Base-by-base conservation (phyloP, 2,888 invertebrate species). In the Chrysotoxum bicinctum region DNA sequence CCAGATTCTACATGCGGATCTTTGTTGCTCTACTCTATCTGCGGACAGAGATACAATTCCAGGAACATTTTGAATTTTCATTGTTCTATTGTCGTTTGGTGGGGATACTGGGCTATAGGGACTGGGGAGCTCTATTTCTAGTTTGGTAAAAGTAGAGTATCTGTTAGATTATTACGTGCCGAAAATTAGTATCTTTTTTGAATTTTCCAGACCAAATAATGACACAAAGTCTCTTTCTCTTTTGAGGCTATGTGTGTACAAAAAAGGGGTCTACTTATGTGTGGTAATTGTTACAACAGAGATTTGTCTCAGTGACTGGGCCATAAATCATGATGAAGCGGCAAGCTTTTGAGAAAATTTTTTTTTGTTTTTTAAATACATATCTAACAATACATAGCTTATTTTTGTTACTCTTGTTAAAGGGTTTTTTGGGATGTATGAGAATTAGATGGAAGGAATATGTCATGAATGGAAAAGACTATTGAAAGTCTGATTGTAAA, bases 241-340 rank as follows among this genome's bases (percentile, higher is more conserved):
- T 21, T 19, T 16, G 12, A 43, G 45, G 23, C 45, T 35, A 79
- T 6, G 30, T 10, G 12, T 35, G 43, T 6, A 37, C 19, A 37
- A 37, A 78, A 79, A 60, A 69, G 32, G 73, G 40, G 56, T 30
- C 48, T 73, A 54, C 23, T 32, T 45, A 73, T 79, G 50, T 69
- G 80, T 68, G 54, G 80, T 80, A 85, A 85, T 85, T 80, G 84
- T 76, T 85, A 73, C 75, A 68, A 68, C 66, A 72, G 68, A 76
- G 80, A 76, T 80, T 85, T 85, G 80, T 76, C 75, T 40, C 60
- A 14, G 37, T 37, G 68, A 84, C 72, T 80, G 76, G 72, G 75
- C 54, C 37, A 72, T 84, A 84, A 84, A 84, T 84, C 75, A 76
- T 76, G 75, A 70, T 23, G 75, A 80, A 30, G 84, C 74, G 83